phyloP scores from a whole-genome alignment of 2,888 invertebrate species.

The Pilophorus perplexus region DNA sequence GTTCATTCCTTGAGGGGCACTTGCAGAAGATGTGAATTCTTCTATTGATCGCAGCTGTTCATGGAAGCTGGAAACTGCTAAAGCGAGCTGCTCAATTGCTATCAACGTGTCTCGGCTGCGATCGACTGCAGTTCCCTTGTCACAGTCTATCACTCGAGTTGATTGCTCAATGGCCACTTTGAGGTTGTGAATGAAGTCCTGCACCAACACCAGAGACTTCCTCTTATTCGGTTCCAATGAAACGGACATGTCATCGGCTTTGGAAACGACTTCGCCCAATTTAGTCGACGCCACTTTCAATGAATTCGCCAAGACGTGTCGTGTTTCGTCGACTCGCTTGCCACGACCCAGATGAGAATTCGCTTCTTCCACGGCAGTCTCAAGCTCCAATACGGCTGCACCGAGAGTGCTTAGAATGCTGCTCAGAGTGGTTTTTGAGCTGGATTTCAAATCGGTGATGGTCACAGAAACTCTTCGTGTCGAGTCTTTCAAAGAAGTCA shows the following conservation, averaged over 20 bases:
- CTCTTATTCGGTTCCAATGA: constrained; percentile 35
- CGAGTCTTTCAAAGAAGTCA: constrained; percentile 40
- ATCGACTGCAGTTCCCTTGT: constrained; percentile 36
- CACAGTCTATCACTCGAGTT: constrained; percentile 35
- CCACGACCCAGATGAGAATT: constrained; percentile 49
- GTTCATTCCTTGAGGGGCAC: constrained; percentile 37
- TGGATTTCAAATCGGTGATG: constrained; percentile 11
- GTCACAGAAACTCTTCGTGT: constrained; percentile 37
- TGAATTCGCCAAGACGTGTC: constrained; percentile 46
- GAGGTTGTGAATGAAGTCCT: constrained; percentile 43
- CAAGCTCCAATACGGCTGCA: constrained; percentile 54
- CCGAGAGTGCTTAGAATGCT: constrained; percentile 28
- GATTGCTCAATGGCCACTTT: constrained; percentile 43
- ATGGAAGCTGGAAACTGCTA: constrained; percentile 38
- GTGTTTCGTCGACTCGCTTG: constrained; percentile 47
- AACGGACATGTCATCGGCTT: constrained; percentile 40
- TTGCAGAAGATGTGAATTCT: constrained; percentile 24
- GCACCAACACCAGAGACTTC: constrained; percentile 39
- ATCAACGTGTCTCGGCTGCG: constrained; percentile 29
- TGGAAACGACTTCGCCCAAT: constrained; percentile 36
- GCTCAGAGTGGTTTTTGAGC: background rate
- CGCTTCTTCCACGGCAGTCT: constrained; percentile 48
- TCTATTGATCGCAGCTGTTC: constrained; percentile 33
- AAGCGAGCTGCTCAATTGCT: constrained; percentile 41
- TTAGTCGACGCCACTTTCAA: constrained; percentile 19